Percentiles rank a stretch among this genome's conserved stretches.
Evolutionary conservation across 2,113 vertebrate species (phyloP).

Genomic region (Lagopus leucura): DNA sequence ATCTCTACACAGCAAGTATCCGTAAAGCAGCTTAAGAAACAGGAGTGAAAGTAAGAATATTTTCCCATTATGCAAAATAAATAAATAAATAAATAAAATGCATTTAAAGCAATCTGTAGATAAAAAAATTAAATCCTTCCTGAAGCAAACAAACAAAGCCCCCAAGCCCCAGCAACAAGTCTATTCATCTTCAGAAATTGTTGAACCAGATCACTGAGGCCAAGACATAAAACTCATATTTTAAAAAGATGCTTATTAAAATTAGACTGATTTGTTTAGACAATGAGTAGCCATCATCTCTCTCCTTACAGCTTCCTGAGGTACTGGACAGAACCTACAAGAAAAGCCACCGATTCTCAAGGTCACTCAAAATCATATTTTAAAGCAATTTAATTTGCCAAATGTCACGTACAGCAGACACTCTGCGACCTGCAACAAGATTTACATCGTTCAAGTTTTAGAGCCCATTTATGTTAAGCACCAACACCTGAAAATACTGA

Average conservation of each 20-base stretch:
- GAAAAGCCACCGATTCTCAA: not conserved
- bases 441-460: not conserved
- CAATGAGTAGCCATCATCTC: not conserved
- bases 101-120: not conserved
- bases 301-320: not conserved
- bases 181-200: not conserved
- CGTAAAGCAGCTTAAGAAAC: not conserved
- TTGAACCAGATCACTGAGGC: not conserved
- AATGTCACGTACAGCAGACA: not conserved
- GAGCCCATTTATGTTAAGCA: not conserved
- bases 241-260: not conserved
- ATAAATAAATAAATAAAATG: not conserved
- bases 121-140: not conserved
- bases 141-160: not conserved
- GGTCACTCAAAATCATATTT: not conserved
- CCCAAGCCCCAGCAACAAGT: not conserved
- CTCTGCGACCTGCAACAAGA: not conserved
- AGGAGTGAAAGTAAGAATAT: not conserved
- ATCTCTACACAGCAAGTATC: not conserved
- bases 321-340: accelerated
- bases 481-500: not conserved
- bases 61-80: not conserved
- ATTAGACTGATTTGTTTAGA: not conserved
- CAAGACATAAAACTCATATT: not conserved
- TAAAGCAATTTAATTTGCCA: not conserved